Evolutionary conservation across 2,888 invertebrate species (phyloP), one percentile per base, ranked within the genome.

Genomic region (Paralinhomoeus sp.): DNA sequence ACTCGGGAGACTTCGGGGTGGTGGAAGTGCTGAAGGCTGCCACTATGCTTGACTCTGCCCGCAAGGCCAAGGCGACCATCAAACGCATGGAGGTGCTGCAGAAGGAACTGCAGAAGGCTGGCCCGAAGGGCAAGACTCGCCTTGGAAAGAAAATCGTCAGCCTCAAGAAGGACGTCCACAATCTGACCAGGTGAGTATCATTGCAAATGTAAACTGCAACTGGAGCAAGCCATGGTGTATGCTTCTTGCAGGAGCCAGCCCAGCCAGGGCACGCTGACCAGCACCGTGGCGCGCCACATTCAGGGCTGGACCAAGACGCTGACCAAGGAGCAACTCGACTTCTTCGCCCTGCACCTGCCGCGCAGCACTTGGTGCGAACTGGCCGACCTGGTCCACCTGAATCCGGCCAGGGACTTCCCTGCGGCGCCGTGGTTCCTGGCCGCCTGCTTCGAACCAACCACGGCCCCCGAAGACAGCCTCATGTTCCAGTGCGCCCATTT

Each of bases 331-430:
- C 60, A 64, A 34, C 52, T 64, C 15, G 62, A 64, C 47, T 63
- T 59, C 48, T 63, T 57, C 44, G 61, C 63, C 1, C 52, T 64
- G 9, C 58, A 62, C 47, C 53, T 61, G 44, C 62, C 63, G 1
- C 57, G 53, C 40, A 59, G 59, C 9, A 58, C 61, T 5, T 64
- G 64, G 64, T 57, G 53, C 48, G 57, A 60, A 47, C 47, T 64
- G 23, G 61, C 64, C 3, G 63, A 64, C 48, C 57, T 64, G 39
- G 58, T 58, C 45, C 64, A 64, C 47, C 57, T 64, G 42, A 50
- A 62, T 43, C 62, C 64, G 5, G 47, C 53, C 42, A 27, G 62
- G 57, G 63, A 64, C 49, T 64, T 64, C 47, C 55, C 56, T 5
- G 45, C 49, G 3, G 43, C 60, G 24, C 58, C 58, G 3, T 64